Base-by-base conservation (phyloP, 2,797 vertebrate genomes). In the Sebastolobus alascanus region DNA sequence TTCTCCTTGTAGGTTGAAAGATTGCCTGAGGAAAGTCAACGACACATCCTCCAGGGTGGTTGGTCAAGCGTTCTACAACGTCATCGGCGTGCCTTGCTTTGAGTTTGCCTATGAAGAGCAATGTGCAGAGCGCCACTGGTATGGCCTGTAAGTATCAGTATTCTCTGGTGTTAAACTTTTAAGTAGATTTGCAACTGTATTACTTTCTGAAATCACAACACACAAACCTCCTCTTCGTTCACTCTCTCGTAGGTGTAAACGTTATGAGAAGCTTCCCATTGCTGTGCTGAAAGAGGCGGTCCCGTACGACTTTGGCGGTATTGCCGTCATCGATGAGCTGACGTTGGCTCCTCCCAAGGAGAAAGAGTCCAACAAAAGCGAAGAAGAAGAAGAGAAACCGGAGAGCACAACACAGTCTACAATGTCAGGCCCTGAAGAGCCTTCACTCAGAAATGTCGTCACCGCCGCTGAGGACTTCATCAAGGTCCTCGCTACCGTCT, bases 51-150 rank as follows among this genome's bases (percentile, higher is more conserved):
- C 98, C 3, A 90, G 96, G 2, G 95, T 96, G 11, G 96, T 97
- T 46, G 97, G 97, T 50, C 96, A 99, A 79, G 95, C 97, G 0
- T 99, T 98, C 94, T 97, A 98, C 90, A 98, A 97, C 9, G 96
- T 99, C 79, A 97, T 98, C 14, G 95, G 96, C 63, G 96, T 95
- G 64, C 97, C 98, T 12, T 99, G 98, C 93, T 99, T 98, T 50
- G 96, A 97, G 38, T 90, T 98, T 2, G 65, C 65, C 61, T 97
- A 96, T 72, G 95, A 96, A 84, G 96, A 98, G 20, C 96, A 96
- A 80, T 98, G 97, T 29, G 95, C 96, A 64, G 97, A 99, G 82
- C 94, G 96, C 0, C 96, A 96, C 83, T 98, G 98, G 96, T 98
- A 98, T 0, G 94, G 98, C 66, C 90, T 97, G 98, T 99, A 94